Conservation (phyloP, 1,140 invertebrate species). For the Coelopa frigida region DNA sequence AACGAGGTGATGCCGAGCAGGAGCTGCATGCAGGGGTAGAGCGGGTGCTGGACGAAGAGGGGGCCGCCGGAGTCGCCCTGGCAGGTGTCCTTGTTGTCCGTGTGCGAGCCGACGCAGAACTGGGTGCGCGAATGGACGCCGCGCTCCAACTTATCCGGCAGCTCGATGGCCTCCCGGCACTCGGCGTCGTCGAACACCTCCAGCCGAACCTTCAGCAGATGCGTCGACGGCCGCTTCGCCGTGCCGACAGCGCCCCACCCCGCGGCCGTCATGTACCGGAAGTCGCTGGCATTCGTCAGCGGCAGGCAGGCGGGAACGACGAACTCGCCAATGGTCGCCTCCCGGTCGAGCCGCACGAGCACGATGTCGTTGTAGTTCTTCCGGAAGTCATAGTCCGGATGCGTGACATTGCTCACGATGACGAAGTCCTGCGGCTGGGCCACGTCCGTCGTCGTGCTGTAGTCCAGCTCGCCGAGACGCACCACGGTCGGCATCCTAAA, state of each 20-base stretch:
- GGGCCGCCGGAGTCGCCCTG: conserved; percentile 38
- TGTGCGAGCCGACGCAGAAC: conserved; percentile 60
- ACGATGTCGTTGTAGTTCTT: conserved; percentile 54
- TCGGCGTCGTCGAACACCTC: conserved; percentile 28
- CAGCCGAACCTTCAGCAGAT: conserved; percentile 49
- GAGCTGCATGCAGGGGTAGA: conserved; percentile 27
- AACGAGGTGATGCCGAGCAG: conserved; percentile 31
- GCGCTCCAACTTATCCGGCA: background rate
- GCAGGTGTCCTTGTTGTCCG: conserved; percentile 43
- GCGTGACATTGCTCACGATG: conserved; percentile 44
- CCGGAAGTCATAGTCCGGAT: conserved; percentile 47
- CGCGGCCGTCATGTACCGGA: conserved; percentile 40
- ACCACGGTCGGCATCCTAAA: conserved; percentile 33
- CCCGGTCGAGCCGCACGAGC: conserved; percentile 45
- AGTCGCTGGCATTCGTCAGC: conserved; percentile 19
- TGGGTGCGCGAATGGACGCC: conserved; percentile 31
- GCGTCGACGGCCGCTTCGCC: conserved; percentile 40
- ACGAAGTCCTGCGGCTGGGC: conserved; percentile 41
- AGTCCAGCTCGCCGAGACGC: conserved; percentile 50
- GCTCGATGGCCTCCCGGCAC: conserved; percentile 17
- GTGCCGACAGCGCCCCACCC: conserved; percentile 50
- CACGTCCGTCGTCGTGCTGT: conserved; percentile 44
- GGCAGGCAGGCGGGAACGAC: conserved; percentile 51
- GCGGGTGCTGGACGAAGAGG: conserved; percentile 28
- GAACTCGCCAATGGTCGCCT: conserved; percentile 46